Evolutionary conservation across 2,888 invertebrate genomes (phyloP).

Genomic region (Agonopterix subpropinquella): DNA sequence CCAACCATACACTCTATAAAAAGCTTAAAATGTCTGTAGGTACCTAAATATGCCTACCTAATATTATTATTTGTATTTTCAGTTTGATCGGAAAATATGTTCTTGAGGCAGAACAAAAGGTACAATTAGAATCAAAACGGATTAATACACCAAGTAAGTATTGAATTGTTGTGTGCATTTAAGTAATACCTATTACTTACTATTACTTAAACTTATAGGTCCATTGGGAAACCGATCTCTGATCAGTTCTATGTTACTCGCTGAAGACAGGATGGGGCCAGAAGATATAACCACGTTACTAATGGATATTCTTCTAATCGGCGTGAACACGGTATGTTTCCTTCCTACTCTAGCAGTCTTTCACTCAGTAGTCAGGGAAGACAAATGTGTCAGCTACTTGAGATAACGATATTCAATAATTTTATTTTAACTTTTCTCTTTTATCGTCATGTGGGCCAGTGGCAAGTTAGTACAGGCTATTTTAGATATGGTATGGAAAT

Average conservation of each 20-base stretch:
- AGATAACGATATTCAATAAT: too few relatives aligned
- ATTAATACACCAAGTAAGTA: slow-evolving; percentile 25
- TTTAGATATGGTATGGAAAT: too few relatives aligned
- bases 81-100: slow-evolving; percentile 79
- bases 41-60: too few relatives aligned
- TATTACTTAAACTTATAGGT: neutral
- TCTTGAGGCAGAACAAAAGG: slow-evolving; percentile 58
- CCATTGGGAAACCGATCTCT: slow-evolving; percentile 31
- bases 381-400: too few relatives aligned
- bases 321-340: slow-evolving; percentile 75
- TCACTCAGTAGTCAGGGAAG: too few relatives aligned
- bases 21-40: too few relatives aligned
- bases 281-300: slow-evolving; percentile 79
- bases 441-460: too few relatives aligned
- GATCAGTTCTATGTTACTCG: slow-evolving; percentile 72
- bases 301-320: slow-evolving; percentile 80
- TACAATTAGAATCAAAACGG: slow-evolving; percentile 26
- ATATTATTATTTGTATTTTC: slow-evolving; percentile 16
- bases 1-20: too few relatives aligned
- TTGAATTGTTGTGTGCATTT: neutral
- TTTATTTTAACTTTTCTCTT: too few relatives aligned
- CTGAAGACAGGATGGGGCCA: slow-evolving; percentile 68
- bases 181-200: neutral
- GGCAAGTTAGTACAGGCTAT: too few relatives aligned
- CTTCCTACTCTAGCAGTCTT: neutral